These are phyloP conservation scores for Aplidium turbinatum DNA, from an alignment of 23 tunicate genomes.

Conservation along the genomic window DNA sequence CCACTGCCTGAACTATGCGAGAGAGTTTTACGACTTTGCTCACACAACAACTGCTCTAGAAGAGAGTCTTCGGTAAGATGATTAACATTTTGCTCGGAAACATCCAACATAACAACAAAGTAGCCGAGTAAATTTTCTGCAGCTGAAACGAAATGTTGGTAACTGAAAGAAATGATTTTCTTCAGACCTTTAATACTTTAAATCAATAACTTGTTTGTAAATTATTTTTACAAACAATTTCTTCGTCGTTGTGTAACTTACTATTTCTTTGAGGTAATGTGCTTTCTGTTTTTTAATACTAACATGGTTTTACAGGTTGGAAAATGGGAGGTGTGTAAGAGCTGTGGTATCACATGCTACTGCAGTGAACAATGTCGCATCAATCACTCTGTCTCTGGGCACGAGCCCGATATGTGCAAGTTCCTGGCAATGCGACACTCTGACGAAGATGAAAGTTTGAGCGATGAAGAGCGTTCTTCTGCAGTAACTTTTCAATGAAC, in stretches of 20 bases:
- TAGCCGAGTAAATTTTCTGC: neutral
- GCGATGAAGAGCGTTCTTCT: too few species aligned
- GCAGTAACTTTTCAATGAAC: too few species aligned
- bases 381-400: constrained; percentile 28
- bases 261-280: neutral
- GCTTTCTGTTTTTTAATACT: neutral
- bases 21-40: constrained; percentile 72
- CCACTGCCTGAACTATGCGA: constrained; percentile 89
- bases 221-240: too few species aligned
- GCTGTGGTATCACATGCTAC: constrained; percentile 72
- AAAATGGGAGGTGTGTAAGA: constrained; percentile 54
- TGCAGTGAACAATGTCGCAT: constrained; percentile 65
- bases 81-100: neutral
- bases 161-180: neutral
- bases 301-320: constrained; percentile 31
- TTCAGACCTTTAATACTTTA: neutral
- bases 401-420: constrained; percentile 27
- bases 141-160: neutral
- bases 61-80: constrained; percentile 48
- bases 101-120: too few species aligned
- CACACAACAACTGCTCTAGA: constrained; percentile 45
- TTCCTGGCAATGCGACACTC: constrained; percentile 61
- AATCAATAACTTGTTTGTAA: neutral
- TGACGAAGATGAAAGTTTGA: too few species aligned
- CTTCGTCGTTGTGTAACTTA: too few species aligned